These are phyloP conservation scores for Candoia aspera DNA, from an alignment of 2,113 vertebrate species.

Conservation along the genomic window DNA sequence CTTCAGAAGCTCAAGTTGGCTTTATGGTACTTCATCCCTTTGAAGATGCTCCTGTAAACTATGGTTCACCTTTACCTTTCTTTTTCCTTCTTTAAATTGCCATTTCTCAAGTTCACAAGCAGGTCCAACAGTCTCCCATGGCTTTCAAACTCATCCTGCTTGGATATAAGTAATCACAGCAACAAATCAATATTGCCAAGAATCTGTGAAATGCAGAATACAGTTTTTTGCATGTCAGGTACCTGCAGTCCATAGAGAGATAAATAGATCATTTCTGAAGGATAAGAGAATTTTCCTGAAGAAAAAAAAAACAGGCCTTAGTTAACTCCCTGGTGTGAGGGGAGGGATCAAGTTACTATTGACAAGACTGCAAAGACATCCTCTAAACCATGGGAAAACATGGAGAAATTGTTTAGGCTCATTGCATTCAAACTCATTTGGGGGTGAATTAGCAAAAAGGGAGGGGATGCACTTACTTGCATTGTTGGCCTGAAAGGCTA, in stretches of 20 bases:
- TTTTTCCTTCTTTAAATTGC: conserved; percentile 19
- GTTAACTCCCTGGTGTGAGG: conserved; percentile 51
- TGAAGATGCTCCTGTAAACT: background rate
- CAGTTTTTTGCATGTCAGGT: conserved; percentile 22
- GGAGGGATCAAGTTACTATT: conserved; percentile 72
- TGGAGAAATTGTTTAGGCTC: conserved; percentile 79
- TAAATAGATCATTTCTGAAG: conserved; percentile 21
- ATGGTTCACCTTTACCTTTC: background rate
- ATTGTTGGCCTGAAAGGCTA: conserved; percentile 94
- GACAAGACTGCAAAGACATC: conserved; percentile 78
- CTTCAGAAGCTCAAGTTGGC: background rate
- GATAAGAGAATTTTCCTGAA: conserved; percentile 41
- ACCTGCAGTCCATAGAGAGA: conserved; percentile 16
- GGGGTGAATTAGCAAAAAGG: conserved; percentile 76
- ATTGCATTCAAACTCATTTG: conserved; percentile 79
- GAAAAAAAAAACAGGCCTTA: background rate
- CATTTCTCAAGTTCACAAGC: conserved; percentile 63
- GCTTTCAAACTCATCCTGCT: conserved; percentile 38
- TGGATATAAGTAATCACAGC: background rate
- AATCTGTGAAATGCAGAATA: background rate
- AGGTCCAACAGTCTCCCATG: conserved; percentile 18
- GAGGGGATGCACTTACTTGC: conserved; percentile 78
- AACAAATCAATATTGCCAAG: background rate
- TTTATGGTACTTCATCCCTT: background rate
- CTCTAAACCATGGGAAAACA: conserved; percentile 80